These are phyloP conservation scores for Labeo calbasu DNA, from an alignment of 2,797 vertebrate species.

Conservation along the genomic window DNA sequence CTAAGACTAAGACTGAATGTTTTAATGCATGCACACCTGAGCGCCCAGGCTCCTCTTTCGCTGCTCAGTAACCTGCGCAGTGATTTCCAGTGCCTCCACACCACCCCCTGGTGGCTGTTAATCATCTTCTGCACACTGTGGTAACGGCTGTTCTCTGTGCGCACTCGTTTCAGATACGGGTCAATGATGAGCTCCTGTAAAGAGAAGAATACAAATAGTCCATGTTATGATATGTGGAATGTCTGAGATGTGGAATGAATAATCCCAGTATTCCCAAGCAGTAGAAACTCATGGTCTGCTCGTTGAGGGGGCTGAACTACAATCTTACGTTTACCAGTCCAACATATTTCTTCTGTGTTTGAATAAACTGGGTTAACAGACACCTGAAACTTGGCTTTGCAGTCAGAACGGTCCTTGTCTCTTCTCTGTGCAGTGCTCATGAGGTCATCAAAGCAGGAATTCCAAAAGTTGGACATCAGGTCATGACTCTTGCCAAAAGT, in stretches of 20 bases:
- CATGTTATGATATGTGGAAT: background rate
- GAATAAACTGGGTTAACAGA: background rate
- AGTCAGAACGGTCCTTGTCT: conserved; percentile 82
- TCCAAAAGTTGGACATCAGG: conserved; percentile 99
- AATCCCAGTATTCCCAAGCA: background rate
- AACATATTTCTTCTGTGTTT: background rate
- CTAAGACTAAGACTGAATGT: background rate
- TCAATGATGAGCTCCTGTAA: conserved; percentile 88
- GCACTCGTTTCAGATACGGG: conserved; percentile 78
- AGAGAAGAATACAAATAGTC: conserved; percentile 5
- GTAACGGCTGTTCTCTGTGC: conserved; percentile 84
- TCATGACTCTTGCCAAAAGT: conserved; percentile 93
- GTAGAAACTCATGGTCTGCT: background rate
- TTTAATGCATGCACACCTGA: conserved; percentile 16
- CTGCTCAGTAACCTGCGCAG: conserved; percentile 85
- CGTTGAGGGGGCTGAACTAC: background rate
- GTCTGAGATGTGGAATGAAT: background rate
- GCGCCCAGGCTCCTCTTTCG: conserved; percentile 88
- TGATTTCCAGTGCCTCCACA: conserved; percentile 89
- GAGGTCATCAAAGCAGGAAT: conserved; percentile 92
- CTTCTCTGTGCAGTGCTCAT: conserved; percentile 87
- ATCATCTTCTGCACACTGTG: conserved; percentile 82
- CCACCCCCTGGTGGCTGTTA: conserved; percentile 83
- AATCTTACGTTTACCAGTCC: background rate
- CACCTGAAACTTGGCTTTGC: conserved; percentile 89